These are phyloP conservation scores for Metridium senile DNA, from an alignment of 92 coral and sea anemone genomes.

Conservation along the genomic window DNA sequence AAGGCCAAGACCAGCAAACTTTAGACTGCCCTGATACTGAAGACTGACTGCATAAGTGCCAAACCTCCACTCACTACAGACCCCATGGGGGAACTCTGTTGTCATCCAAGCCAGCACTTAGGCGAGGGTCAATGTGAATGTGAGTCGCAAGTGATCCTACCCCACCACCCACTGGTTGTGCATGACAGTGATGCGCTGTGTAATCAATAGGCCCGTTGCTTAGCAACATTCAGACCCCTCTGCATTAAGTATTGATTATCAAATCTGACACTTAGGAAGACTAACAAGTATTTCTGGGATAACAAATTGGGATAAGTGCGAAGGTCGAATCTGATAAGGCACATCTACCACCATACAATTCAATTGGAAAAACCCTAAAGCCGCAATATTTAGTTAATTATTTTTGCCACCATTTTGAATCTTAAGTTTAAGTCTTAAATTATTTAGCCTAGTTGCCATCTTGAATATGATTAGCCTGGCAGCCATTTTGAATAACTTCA, in stretches of 20 bases:
- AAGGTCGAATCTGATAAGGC: constrained; percentile 16
- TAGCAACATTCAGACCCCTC: constrained; percentile 15
- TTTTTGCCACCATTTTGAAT: constrained; percentile 15
- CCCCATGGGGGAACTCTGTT: constrained; percentile 10
- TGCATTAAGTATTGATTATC: constrained; percentile 8
- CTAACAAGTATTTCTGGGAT: constrained; percentile 12
- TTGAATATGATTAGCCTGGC: constrained; percentile 4
- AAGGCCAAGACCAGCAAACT: constrained; percentile 14
- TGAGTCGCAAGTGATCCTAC: constrained; percentile 1
- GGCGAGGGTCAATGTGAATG: constrained; percentile 19
- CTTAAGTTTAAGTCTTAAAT: neutral
- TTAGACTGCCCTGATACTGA: constrained; percentile 16
- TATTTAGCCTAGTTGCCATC: neutral
- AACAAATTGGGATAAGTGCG: constrained; percentile 11
- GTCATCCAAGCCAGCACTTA: constrained; percentile 19
- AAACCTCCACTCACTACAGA: constrained; percentile 20
- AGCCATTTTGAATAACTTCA: constrained; percentile 10
- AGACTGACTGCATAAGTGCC: constrained; percentile 6
- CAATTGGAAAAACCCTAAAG: neutral
- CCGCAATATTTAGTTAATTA: neutral
- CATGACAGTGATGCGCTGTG: constrained; percentile 17
- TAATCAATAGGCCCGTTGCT: constrained; percentile 18
- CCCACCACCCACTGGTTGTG: constrained; percentile 29
- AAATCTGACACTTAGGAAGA: constrained; percentile 10
- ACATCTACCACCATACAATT: constrained; percentile 20